These are phyloP conservation scores for Trogon melanurus DNA, from an alignment of 2,113 vertebrate genomes.

Conservation along the genomic window DNA sequence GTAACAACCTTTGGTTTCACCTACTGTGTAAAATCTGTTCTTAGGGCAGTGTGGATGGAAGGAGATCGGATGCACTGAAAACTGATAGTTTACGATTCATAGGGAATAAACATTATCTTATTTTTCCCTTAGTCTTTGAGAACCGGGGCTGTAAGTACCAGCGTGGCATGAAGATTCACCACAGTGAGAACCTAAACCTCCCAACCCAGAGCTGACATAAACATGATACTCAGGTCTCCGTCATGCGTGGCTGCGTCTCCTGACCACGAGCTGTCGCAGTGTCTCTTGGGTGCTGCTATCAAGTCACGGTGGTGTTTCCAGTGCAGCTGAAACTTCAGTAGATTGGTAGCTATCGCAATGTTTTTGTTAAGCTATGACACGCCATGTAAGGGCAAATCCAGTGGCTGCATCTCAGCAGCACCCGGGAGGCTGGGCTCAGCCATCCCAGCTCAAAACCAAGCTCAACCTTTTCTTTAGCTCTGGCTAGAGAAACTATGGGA, in stretches of 20 bases:
- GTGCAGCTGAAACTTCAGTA: background rate
- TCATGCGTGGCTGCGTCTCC: background rate
- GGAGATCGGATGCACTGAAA: background rate
- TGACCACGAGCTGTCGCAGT: background rate
- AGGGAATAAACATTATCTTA: background rate
- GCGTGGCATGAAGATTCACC: background rate
- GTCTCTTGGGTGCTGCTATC: background rate
- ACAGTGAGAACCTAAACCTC: background rate
- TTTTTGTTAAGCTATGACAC: background rate
- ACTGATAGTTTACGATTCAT: background rate
- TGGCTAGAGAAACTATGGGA: background rate
- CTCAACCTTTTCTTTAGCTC: background rate
- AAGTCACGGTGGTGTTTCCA: background rate
- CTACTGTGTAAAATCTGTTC: slow-evolving; percentile 36
- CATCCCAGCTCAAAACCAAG: background rate
- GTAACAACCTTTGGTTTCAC: slow-evolving; percentile 49
- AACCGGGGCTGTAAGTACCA: background rate
- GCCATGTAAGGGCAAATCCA: background rate
- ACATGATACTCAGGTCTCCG: background rate
- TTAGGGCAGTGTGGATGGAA: slow-evolving; percentile 8
- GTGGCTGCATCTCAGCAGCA: background rate
- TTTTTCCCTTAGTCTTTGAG: slow-evolving; percentile 17
- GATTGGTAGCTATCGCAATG: background rate
- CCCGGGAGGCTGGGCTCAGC: background rate
- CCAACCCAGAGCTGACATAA: background rate